These are phyloP conservation scores for Amphiprion clarkii DNA, from an alignment of 2,797 vertebrate species.

Conservation along the genomic window DNA sequence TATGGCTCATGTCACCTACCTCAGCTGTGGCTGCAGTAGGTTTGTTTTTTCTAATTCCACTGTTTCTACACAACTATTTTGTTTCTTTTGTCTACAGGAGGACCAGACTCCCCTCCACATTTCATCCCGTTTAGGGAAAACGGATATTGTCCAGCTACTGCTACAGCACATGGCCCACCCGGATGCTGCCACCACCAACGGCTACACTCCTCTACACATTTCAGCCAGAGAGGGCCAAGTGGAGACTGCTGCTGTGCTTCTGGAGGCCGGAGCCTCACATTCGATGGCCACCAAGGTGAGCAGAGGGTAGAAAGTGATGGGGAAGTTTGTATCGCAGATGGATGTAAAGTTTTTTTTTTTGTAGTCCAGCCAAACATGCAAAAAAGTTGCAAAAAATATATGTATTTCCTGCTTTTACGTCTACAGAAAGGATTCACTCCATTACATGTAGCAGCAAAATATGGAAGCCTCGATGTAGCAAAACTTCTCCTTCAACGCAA, in stretches of 20 bases:
- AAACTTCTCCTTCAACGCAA: conserved; percentile 94
- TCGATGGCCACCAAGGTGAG: conserved; percentile 94
- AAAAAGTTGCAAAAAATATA: background rate
- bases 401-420: background rate
- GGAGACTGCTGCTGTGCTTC: conserved; percentile 92
- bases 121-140: conserved; percentile 96
- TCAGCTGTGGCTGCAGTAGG: conserved; percentile 1
- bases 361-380: background rate
- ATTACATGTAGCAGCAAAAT: conserved; percentile 96
- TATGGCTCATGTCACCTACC: background rate
- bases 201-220: conserved; percentile 96
- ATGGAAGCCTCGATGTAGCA: conserved; percentile 96
- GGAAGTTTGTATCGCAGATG: background rate
- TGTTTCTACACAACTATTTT: background rate
- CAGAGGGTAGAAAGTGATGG: background rate
- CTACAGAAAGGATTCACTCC: conserved; percentile 97
- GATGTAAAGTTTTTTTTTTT: background rate
- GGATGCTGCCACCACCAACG: conserved; percentile 94
- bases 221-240: conserved; percentile 96
- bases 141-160: conserved; percentile 94
- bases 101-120: conserved; percentile 98
- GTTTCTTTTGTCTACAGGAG: conserved; percentile 83
- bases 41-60: background rate
- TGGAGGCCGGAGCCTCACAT: conserved; percentile 95
- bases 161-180: conserved; percentile 98